A percentile compares a stretch with the other conserved stretches of the same genome.
phyloP scores from a whole-genome alignment of 2,797 vertebrate species.

The Vipera latastei region DNA sequence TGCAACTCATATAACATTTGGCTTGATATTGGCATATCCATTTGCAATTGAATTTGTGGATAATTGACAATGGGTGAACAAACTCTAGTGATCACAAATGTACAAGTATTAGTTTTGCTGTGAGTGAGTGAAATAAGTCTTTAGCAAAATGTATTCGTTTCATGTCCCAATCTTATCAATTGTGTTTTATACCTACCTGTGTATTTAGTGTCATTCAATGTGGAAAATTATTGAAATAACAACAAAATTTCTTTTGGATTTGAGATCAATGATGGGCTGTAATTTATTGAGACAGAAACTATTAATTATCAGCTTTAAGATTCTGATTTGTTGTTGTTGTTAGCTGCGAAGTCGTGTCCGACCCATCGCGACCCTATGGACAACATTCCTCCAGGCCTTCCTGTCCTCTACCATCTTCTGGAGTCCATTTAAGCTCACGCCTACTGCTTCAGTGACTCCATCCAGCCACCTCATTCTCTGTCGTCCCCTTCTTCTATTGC shows the following conservation, averaged over 20 bases:
- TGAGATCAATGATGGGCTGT: background rate
- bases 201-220: slow-evolving; percentile 11
- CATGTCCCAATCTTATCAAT: slow-evolving; percentile 18
- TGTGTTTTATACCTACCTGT: slow-evolving; percentile 20
- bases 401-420: too few species aligned
- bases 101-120: slow-evolving; percentile 13
- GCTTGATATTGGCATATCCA: slow-evolving; percentile 26
- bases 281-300: background rate
- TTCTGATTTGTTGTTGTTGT: too few species aligned
- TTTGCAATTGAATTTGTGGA: slow-evolving; percentile 10
- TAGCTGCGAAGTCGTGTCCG: too few species aligned
- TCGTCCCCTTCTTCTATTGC: too few species aligned
- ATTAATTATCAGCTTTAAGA: background rate
- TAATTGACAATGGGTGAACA: slow-evolving; percentile 34
- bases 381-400: too few species aligned
- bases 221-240: background rate
- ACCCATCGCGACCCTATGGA: too few species aligned
- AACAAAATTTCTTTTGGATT: background rate
- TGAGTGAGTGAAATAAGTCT: slow-evolving; percentile 24
- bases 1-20: slow-evolving; percentile 12
- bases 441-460: too few species aligned
- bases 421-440: too few species aligned
- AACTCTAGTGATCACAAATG: background rate
- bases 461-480: too few species aligned
- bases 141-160: slow-evolving; percentile 32